Evolutionary conservation across 2,888 invertebrate species (phyloP).

Genomic region (Sympetrum striolatum): DNA sequence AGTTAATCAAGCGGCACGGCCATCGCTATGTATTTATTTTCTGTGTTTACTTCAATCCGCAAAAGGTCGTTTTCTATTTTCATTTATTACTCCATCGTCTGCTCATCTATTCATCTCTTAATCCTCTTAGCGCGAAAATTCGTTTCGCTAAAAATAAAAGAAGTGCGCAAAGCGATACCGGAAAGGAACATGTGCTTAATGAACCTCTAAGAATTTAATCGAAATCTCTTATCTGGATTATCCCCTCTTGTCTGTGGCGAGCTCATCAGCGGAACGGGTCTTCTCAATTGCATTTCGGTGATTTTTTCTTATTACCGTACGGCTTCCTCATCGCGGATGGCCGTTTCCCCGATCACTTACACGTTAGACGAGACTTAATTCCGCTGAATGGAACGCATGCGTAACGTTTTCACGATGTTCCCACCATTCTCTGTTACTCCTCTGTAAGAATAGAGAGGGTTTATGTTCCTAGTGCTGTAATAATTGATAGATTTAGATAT

Average conservation of each 20-base stretch:
- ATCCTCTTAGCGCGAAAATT: neutral
- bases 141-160: neutral
- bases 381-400: neutral
- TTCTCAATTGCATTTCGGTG: neutral
- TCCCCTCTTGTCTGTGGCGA: neutral
- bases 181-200: neutral
- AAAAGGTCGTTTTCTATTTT: too few species aligned
- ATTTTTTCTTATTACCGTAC: neutral
- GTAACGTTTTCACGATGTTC: neutral
- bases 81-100: neutral
- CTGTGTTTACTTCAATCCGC: too few species aligned
- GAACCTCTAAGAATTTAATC: neutral
- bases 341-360: neutral
- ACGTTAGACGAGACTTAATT: neutral
- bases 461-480: too few species aligned
- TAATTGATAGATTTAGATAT: too few species aligned
- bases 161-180: neutral
- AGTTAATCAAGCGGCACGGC: too few species aligned
- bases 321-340: neutral
- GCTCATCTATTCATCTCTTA: neutral
- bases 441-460: too few species aligned
- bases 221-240: neutral
- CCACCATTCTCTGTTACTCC: too few species aligned
- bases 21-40: too few species aligned
- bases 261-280: neutral